A percentile compares a stretch with the other conserved stretches of the same genome.
These are phyloP conservation scores for Heteromormyrus szaboi DNA, from an alignment of 2,797 vertebrate species.

Conservation along the genomic window DNA sequence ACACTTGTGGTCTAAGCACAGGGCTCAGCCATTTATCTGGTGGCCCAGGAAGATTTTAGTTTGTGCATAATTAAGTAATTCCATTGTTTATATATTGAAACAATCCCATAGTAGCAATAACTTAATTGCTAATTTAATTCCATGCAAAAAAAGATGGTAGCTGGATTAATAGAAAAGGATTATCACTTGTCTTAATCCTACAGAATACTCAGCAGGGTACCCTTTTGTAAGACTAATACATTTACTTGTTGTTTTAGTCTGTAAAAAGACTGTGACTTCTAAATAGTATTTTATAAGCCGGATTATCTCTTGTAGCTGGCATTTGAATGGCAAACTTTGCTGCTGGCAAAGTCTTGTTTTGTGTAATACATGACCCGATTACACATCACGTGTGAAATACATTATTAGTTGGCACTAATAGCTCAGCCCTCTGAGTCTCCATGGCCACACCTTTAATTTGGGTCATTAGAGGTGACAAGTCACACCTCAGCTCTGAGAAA, in stretches of 20 bases:
- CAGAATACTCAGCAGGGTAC: background rate
- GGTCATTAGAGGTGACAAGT: constrained; percentile 50
- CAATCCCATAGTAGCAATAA: background rate
- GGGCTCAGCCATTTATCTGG: background rate
- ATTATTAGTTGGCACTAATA: constrained; percentile 30
- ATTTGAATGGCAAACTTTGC: background rate
- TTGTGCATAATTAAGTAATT: background rate
- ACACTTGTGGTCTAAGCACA: background rate
- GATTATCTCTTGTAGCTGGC: background rate
- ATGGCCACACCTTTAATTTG: constrained; percentile 17
- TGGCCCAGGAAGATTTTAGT: background rate
- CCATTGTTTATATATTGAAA: background rate
- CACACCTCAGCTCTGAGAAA: constrained; percentile 55
- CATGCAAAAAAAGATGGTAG: background rate
- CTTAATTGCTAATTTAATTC: background rate
- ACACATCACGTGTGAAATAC: constrained; percentile 54
- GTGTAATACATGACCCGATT: constrained; percentile 48
- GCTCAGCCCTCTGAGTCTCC: constrained; percentile 21
- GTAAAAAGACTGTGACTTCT: background rate
- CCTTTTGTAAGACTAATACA: background rate
- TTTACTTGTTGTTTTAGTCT: background rate
- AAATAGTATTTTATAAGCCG: background rate
- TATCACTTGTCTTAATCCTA: background rate
- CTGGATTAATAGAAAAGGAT: background rate
- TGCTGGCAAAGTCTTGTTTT: constrained; percentile 40